Conservation (phyloP, 92 coral and sea anemone genomes). For the Actinernus sp. region DNA sequence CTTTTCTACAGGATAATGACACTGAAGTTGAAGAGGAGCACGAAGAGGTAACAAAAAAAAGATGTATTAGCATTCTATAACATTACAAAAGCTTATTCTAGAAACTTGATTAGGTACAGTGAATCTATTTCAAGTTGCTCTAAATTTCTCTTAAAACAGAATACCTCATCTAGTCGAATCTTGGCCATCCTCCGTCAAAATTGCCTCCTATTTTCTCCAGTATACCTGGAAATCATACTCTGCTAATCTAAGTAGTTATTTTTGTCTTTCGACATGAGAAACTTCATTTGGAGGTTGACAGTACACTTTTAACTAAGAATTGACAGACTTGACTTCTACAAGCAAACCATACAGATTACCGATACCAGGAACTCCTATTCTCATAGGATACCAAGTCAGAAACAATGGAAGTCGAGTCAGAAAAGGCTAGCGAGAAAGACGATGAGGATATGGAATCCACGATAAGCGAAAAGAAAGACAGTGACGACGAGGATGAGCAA, state of each 20-base stretch:
- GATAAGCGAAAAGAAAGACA: conserved; percentile 78
- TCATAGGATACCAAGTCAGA: conserved; percentile 76
- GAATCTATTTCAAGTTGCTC: too few relatives aligned
- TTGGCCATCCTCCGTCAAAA: too few relatives aligned
- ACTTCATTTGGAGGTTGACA: background rate
- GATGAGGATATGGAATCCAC: conserved; percentile 82
- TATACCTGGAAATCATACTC: too few relatives aligned
- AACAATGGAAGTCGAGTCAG: conserved; percentile 76
- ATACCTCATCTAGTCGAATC: too few relatives aligned
- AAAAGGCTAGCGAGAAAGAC: conserved; percentile 77
- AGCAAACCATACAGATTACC: background rate
- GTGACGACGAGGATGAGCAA: conserved; percentile 80
- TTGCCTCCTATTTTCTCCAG: too few relatives aligned
- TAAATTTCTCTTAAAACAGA: too few relatives aligned
- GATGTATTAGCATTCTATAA: too few relatives aligned
- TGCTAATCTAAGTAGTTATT: too few relatives aligned
- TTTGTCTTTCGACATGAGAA: too few relatives aligned
- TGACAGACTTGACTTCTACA: too few relatives aligned
- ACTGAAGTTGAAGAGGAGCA: conserved; percentile 82
- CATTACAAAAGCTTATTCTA: too few relatives aligned
- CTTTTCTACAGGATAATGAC: conserved; percentile 73
- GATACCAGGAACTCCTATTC: background rate
- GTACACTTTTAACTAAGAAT: background rate
- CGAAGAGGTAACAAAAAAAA: conserved; percentile 92
- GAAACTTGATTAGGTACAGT: too few relatives aligned